Conservation (phyloP, 30 jellyfish, hydroid and myxozoan genomes). For the Hydractinia echinata region DNA sequence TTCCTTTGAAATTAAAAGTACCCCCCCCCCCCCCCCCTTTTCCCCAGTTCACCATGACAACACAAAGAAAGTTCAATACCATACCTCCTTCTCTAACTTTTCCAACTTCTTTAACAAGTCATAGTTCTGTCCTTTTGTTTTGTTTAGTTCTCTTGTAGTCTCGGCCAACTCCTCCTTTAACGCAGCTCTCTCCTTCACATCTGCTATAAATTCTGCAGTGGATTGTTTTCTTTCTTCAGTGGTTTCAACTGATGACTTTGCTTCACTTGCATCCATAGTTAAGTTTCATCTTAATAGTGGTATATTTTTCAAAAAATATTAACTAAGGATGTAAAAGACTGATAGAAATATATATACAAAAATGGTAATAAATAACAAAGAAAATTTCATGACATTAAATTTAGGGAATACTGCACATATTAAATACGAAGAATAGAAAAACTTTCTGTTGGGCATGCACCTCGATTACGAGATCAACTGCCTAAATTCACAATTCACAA, state of each 20-base stretch:
- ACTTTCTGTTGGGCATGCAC: background rate
- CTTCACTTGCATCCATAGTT: background rate
- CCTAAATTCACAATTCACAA: background rate
- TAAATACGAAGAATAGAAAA: background rate
- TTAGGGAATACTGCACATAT: background rate
- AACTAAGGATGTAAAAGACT: too few relatives aligned
- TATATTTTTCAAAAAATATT: too few relatives aligned
- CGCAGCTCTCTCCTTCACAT: conserved; percentile 63
- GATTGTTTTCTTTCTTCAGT: conserved; percentile 46
- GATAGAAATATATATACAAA: background rate
- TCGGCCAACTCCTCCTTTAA: conserved; percentile 56
- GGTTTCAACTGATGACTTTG: background rate
- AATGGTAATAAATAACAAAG: background rate
- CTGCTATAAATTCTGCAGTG: conserved; percentile 60
- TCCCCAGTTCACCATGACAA: too few relatives aligned
- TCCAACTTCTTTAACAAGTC: conserved; percentile 66
- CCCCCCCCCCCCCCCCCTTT: too few relatives aligned
- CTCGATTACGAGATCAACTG: background rate
- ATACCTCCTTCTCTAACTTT: conserved; percentile 70
- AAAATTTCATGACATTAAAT: too few relatives aligned
- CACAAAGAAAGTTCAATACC: background rate
- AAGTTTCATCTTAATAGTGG: too few relatives aligned
- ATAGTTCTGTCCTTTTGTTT: conserved; percentile 78
- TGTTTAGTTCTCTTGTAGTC: conserved; percentile 53
- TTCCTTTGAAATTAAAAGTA: too few relatives aligned